phyloP scores from a whole-genome alignment of 2,113 vertebrate genomes.

The Oreochromis tanganicae region DNA sequence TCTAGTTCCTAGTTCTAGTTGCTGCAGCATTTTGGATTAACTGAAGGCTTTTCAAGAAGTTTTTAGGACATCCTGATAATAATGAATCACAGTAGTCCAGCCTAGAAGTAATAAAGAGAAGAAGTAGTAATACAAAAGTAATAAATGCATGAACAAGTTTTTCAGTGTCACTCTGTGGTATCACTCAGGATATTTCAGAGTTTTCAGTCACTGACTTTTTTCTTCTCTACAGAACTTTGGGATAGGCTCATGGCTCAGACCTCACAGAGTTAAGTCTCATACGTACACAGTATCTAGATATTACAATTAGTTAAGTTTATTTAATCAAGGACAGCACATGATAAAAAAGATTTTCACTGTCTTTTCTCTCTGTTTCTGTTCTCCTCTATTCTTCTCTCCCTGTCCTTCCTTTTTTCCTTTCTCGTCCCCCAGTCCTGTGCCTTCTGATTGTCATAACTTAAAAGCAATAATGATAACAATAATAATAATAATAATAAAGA shows the following conservation, averaged over 20 bases:
- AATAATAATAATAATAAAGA: neutral
- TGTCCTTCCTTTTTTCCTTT: neutral
- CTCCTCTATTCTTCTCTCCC: neutral
- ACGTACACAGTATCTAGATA: fast-evolving
- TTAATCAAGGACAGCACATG: neutral
- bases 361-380: neutral
- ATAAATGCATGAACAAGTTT: neutral
- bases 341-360: neutral
- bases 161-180: neutral
- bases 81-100: neutral
- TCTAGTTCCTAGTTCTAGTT: neutral
- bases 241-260: neutral
- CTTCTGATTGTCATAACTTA: fast-evolving
- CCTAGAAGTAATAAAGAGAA: neutral
- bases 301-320: neutral
- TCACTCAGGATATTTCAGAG: neutral
- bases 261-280: neutral
- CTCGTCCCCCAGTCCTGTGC: fast-evolving
- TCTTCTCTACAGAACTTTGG: neutral
- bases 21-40: neutral
- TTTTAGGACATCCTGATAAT: neutral
- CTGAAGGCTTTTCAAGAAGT: neutral
- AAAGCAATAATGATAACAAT: neutral
- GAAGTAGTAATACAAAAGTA: neutral
- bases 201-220: neutral